Base-by-base conservation (phyloP, 1,140 invertebrate genomes). In the Delia radicum region DNA sequence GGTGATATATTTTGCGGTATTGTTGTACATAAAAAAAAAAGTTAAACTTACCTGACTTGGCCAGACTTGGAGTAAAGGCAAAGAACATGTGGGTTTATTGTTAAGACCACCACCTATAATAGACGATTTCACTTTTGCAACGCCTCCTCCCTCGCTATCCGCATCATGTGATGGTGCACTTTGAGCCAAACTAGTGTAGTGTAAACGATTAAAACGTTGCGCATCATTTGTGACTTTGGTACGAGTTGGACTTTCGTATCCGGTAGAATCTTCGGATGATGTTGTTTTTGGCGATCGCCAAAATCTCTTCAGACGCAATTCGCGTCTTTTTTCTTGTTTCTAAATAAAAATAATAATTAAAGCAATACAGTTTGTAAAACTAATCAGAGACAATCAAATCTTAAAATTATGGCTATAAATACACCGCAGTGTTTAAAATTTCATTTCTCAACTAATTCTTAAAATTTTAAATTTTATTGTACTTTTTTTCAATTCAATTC, bases 21-120 rank as follows among this genome's bases (percentile, higher is more conserved):
- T n/a, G n/a, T n/a, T n/a, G n/a, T n/a, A n/a, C n/a, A n/a, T n/a
- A n/a, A n/a, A n/a, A n/a, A n/a, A n/a, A n/a, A n/a, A n/a, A n/a
- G n/a, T n/a, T 69, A n/a, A n/a, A 62, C 74, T 77, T 80, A 86
- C 83, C 80, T 86, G 85, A 85, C 89, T 90, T 71, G 89, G 89
- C 89, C 89, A 90, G 87, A 92, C 90, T 80, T 92, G 91, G 37
- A 92, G 82, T 75, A 92, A 80, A 6, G 91, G 91, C 77, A 92
- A 84, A 27, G 89, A 90, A 81, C 89, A 89, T 77, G 88, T 87
- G 77, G 87, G 86, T 79, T 85, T 85, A 78, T 81, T 85, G 75
- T 77, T 27, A 77, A 76, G 63, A 24, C n/a, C 27, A 63, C 79
- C 74, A 71, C 76, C 10, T 26, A 48, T 8, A 18, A 55, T 55